A percentile compares a stretch with the other conserved stretches of the same genome.
Conservation (phyloP, 2,888 invertebrate genomes). For the Adelognathus sp. region DNA sequence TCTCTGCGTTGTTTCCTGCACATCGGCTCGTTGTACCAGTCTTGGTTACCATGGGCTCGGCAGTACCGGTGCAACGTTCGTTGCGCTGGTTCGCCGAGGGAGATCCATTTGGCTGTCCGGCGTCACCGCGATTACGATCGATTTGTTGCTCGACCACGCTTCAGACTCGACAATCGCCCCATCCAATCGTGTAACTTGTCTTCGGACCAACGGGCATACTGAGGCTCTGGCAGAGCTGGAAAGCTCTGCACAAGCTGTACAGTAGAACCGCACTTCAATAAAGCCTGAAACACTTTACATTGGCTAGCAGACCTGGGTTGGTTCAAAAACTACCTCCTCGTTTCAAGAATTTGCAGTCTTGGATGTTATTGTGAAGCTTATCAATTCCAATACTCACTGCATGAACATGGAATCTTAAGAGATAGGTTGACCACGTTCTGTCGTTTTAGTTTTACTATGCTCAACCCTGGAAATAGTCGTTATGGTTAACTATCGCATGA, state of each 20-base stretch:
- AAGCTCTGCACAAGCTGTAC: background rate
- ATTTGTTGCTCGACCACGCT: slow-evolving; percentile 65
- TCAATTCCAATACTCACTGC: too few species aligned
- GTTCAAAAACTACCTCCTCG: too few species aligned
- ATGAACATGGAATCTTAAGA: too few species aligned
- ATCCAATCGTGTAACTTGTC: slow-evolving; percentile 47
- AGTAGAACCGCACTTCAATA: background rate
- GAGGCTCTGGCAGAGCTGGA: background rate
- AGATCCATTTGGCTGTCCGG: background rate
- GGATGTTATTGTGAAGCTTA: too few species aligned
- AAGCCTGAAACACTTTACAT: background rate
- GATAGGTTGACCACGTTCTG: too few species aligned
- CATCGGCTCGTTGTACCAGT: background rate
- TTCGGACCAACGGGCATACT: slow-evolving; percentile 2
- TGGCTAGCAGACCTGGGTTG: too few species aligned
- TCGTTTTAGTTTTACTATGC: too few species aligned
- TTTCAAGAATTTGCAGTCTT: too few species aligned
- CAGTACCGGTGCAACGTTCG: background rate
- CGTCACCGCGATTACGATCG: slow-evolving; percentile 69
- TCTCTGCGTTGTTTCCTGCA: background rate
- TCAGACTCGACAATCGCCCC: slow-evolving; percentile 36
- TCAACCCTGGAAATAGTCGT: too few species aligned
- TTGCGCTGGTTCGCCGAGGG: background rate
- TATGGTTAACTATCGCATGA: too few species aligned
- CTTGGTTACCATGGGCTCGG: background rate